Base-by-base conservation (phyloP, 2,888 invertebrate species). In the Tromatobia lineatoria region DNA sequence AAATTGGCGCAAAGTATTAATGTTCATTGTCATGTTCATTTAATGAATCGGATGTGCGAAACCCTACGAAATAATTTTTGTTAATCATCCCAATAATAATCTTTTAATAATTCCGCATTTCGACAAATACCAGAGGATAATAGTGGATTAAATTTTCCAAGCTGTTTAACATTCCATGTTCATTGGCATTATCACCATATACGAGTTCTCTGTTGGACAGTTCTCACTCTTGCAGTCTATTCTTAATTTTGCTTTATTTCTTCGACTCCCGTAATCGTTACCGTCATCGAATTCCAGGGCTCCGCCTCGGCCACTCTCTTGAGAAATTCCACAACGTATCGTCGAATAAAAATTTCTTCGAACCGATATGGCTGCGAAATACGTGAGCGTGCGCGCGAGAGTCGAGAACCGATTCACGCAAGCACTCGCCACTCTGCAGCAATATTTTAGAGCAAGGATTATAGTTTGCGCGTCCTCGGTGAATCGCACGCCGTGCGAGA, bases 361-460 rank as follows among this genome's bases (percentile, higher is more conserved):
- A 52, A 42, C 25, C 70, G 38, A 59, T 70, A n/a, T 34, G 45
- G 15, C 3, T 45, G 57, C 66, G 64, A 29, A 50, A 34, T 54
- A 45, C 38, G 38, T 61, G 29, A 18, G 34, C 20, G 67, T 29
- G 20, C 66, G 64, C 52, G 73, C 70, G 45, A 29, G 73, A 57
- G 66, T 25, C 25, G 73, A 57, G 73, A 73, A 80, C 67, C 80
- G 80, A 80, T 80, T 80, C 73, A 45, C 80, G 34, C 66, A 45
- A 25, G 54, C 45, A 77, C 77, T 61, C 79, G 34, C 29, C 38
- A 73, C 57, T 80, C 54, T 23, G 64, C 20, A 23, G 80, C 80
- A 73, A 80, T 80, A 80, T 80, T 80, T 80, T 73, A 73, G 80
- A 67, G 57, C 73, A 54, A 42, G 80, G 73, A 80, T 80, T 80